Evolutionary conservation across 2,113 vertebrate genomes (phyloP).

Genomic region (Oostethus manadensis): DNA sequence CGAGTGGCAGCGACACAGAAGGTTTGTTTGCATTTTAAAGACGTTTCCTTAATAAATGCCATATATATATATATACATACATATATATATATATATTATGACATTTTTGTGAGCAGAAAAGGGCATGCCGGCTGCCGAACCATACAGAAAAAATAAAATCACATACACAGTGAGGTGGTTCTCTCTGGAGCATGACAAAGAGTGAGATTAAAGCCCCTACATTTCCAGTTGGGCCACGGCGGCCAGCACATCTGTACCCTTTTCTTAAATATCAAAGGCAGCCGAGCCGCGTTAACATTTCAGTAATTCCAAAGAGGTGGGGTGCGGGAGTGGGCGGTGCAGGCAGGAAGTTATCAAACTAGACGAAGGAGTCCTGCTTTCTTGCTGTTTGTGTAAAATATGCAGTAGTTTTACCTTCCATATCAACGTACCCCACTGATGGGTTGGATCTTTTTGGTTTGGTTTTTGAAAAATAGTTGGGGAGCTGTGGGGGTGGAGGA

Average conservation of each 20-base stretch:
- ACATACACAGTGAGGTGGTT: slow-evolving; percentile 61
- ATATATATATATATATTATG: slow-evolving; percentile 13
- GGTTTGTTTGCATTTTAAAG: not conserved
- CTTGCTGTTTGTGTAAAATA: not conserved
- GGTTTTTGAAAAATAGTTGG: too few relatives aligned
- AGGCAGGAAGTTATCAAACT: slow-evolving; percentile 77
- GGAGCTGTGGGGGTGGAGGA: not conserved
- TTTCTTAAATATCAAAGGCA: slow-evolving; percentile 99
- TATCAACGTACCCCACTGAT: too few relatives aligned
- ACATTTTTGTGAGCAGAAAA: slow-evolving; percentile 48
- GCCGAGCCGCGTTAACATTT: slow-evolving; percentile 92
- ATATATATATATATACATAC: slow-evolving; percentile 48
- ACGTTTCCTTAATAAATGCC: too few relatives aligned
- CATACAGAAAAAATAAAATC: slow-evolving; percentile 49
- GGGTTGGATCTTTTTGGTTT: too few relatives aligned
- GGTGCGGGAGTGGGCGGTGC: slow-evolving; percentile 28
- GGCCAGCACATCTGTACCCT: slow-evolving; percentile 81
- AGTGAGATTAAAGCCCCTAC: slow-evolving; percentile 75
- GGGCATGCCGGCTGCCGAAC: slow-evolving; percentile 61
- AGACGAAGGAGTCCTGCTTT: slow-evolving; percentile 13
- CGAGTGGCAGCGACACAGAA: slow-evolving; percentile 32
- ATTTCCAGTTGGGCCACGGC: slow-evolving; percentile 80
- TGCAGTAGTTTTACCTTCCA: not conserved
- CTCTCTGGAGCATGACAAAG: slow-evolving; percentile 70
- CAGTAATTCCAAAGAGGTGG: slow-evolving; percentile 85